These are phyloP conservation scores for Ariopsis seemanni DNA, from an alignment of 2,113 vertebrate genomes.

Conservation along the genomic window DNA sequence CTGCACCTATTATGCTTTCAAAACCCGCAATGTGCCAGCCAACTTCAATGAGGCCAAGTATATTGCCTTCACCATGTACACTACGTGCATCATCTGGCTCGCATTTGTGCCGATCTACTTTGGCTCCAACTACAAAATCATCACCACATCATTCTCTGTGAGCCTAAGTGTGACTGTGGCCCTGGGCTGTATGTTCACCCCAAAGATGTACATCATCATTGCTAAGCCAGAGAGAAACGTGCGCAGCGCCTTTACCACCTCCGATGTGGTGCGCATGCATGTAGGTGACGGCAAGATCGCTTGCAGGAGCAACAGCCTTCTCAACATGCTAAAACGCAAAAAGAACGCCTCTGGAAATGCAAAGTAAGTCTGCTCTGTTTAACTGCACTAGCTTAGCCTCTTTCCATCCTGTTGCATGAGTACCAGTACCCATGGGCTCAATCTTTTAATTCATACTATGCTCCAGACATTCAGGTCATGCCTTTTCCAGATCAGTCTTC, in stretches of 20 bases:
- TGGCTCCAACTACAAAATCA: constrained; percentile 99
- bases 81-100: constrained; percentile 98
- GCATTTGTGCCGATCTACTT: constrained; percentile 99
- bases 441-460: constrained; percentile 35
- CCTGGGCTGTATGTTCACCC: constrained; percentile 97
- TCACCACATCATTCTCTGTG: constrained; percentile 96
- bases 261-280: constrained; percentile 97
- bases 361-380: constrained; percentile 77
- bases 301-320: constrained; percentile 90
- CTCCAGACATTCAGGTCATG: constrained; percentile 63
- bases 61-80: constrained; percentile 99
- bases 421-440: constrained; percentile 60
- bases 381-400: constrained; percentile 50
- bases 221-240: constrained; percentile 96
- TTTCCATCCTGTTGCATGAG: constrained; percentile 62
- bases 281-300: constrained; percentile 93
- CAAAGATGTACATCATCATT: constrained; percentile 98
- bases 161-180: constrained; percentile 97
- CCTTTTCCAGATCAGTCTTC: constrained; percentile 66
- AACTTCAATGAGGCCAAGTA: constrained; percentile 99
- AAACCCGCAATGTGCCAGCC: constrained; percentile 95
- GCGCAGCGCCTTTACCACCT: constrained; percentile 98
- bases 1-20: constrained; percentile 98
- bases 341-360: constrained; percentile 85
- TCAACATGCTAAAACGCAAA: constrained; percentile 98